Conservation (phyloP, 2,113 vertebrate genomes). For the Pimephales promelas region DNA sequence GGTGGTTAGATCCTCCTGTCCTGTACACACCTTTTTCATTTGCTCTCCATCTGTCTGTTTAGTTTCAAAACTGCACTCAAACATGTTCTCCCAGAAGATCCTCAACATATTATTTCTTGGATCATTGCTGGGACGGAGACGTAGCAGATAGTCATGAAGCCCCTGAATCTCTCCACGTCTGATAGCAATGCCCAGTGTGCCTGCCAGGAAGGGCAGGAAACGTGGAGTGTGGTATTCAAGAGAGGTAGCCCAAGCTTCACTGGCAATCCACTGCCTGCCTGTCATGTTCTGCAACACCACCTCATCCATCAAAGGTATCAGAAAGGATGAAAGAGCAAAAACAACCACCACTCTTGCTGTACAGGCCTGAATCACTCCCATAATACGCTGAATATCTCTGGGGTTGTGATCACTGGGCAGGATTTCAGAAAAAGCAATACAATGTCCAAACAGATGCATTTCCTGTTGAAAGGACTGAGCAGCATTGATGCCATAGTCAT, state of each 20-base stretch:
- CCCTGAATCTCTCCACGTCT: conserved; percentile 69
- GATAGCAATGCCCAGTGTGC: conserved; percentile 73
- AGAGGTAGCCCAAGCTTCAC: conserved; percentile 66
- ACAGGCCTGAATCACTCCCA: conserved; percentile 60
- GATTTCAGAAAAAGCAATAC: conserved; percentile 68
- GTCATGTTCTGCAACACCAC: conserved; percentile 35
- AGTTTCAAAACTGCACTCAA: conserved; percentile 52
- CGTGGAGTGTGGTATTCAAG: conserved; percentile 39
- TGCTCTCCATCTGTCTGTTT: conserved; percentile 11
- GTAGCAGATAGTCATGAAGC: conserved; percentile 65
- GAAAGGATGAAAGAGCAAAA: conserved; percentile 51
- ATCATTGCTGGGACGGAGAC: conserved; percentile 54
- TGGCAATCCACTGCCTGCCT: conserved; percentile 53
- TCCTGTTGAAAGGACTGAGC: not conserved
- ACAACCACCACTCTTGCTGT: conserved; percentile 59
- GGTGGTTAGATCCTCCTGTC: conserved; percentile 59
- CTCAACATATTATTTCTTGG: conserved; percentile 59
- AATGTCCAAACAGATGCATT: conserved; percentile 55
- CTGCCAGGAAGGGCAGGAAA: conserved; percentile 19
- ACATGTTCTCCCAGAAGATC: not conserved
- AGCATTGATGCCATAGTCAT: not conserved
- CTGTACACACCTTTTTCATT: conserved; percentile 55
- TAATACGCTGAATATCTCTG: conserved; percentile 59
- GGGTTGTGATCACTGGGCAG: conserved; percentile 57
- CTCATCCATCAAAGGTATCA: conserved; percentile 67